Evolutionary conservation across 1,140 invertebrate genomes (phyloP).

Genomic region (Nomia melanderi): DNA sequence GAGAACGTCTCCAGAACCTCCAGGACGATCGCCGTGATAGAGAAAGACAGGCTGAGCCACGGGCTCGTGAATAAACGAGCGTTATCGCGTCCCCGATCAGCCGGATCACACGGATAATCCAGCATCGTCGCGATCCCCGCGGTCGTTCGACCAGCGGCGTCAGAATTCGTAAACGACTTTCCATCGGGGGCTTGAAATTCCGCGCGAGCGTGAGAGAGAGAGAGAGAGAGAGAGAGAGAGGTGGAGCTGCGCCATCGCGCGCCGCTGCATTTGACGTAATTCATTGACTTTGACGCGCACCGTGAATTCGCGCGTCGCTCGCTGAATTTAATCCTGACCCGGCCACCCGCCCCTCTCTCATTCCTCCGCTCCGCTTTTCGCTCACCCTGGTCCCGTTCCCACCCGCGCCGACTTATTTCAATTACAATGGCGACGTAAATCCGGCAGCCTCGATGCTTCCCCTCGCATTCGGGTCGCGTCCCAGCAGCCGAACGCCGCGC

Average conservation of each 20-base stretch:
- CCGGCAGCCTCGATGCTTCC: neutral
- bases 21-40: no score
- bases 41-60: neutral
- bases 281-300: constrained; percentile 4
- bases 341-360: neutral
- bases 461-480: neutral
- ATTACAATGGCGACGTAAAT: constrained; percentile 15
- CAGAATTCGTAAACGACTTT: neutral
- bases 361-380: no score
- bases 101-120: constrained; percentile 9
- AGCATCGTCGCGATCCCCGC: constrained; percentile 2
- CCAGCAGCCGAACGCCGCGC: neutral
- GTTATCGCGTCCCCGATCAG: neutral
- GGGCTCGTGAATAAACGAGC: constrained; percentile 4
- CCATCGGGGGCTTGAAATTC: neutral
- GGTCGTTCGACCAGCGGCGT: neutral
- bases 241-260: no score
- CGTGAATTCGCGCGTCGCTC: constrained; percentile 3
- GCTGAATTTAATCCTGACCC: constrained; percentile 7
- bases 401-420: constrained; percentile 14
- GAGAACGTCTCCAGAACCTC: no score
- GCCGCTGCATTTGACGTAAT: neutral
- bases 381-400: no score
- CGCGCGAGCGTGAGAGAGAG: no score
- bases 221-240: no score